Evolutionary conservation across 2,113 vertebrate genomes (phyloP).

Genomic region (Coturnix japonica): DNA sequence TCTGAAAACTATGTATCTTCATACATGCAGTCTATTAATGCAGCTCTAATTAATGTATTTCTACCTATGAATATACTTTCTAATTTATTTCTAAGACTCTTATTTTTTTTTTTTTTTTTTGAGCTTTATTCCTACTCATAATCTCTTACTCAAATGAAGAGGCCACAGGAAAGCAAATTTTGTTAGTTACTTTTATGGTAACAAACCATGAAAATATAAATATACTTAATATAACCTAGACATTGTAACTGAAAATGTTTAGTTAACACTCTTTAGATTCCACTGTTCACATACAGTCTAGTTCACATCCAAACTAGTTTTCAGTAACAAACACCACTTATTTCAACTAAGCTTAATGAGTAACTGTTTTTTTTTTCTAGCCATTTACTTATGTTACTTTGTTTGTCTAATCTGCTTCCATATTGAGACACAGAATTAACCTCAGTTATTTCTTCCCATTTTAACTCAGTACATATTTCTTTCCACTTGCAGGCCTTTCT

Average conservation of each 20-base stretch:
- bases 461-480: neutral
- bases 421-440: neutral
- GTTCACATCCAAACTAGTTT: neutral
- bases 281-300: neutral
- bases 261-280: neutral
- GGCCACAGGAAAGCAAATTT: neutral
- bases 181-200: neutral
- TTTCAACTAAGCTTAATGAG: neutral
- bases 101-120: neutral
- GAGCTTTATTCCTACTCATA: neutral
- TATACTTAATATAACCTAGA: neutral
- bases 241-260: neutral
- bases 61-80: neutral
- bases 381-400: neutral
- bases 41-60: neutral
- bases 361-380: neutral
- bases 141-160: neutral
- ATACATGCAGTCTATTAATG: neutral
- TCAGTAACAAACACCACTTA: neutral
- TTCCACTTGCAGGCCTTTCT: neutral
- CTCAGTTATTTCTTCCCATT: neutral
- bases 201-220: neutral
- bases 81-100: neutral
- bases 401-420: neutral
- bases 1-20: neutral